Base-by-base conservation (phyloP, 2,888 invertebrate species). In the Aquatica leii region DNA sequence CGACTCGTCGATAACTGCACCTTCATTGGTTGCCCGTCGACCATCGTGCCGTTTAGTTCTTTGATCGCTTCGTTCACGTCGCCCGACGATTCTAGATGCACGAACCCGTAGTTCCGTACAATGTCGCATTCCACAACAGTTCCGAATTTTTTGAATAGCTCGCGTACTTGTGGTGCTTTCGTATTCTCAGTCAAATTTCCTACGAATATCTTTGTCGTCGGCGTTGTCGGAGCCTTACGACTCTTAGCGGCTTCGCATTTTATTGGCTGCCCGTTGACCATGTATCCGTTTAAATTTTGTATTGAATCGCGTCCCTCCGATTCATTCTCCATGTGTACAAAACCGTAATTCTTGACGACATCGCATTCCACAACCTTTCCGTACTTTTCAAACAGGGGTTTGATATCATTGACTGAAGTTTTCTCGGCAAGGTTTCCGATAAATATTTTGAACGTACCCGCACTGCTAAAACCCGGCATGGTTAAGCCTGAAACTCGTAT, bases 291-390 rank as follows among this genome's bases (percentile, higher is more conserved):
- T 79, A 97, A 85, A 82, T 89, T 87, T 83, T 92, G 91, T 82
- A 95, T 94, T 73, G 97, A 96, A 82, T 92, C 92, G 85, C 94
- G 91, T 74, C 96, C 97, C 81, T 93, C 91, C 82, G 93, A 90
- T 79, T 95, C 94, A 82, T 91, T 93, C 86, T 94, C 94, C 95
- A 95, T 97, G 84, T 97, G 97, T 83, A 98, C 97, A 87, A 98
- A 98, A 77, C 97, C 98, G 90, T 95, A 98, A 86, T 97, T 97
- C 86, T 96, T 95, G 78, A 97, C 93, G 80, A 98, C 94, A 86
- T 97, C 97, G 86, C 97, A 97, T 86, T 98, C 98, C 80, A 95
- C 92, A 79, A 98, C 97, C 84, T 92, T 92, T 82, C 98, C 98
- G 90, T 93, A 96, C 81, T 95, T 95, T 85, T 95, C 95, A 86